Percentiles rank a stretch among this genome's conserved stretches.
Conservation (phyloP, 2,888 invertebrate genomes). For the Eupeodes latifasciatus region DNA sequence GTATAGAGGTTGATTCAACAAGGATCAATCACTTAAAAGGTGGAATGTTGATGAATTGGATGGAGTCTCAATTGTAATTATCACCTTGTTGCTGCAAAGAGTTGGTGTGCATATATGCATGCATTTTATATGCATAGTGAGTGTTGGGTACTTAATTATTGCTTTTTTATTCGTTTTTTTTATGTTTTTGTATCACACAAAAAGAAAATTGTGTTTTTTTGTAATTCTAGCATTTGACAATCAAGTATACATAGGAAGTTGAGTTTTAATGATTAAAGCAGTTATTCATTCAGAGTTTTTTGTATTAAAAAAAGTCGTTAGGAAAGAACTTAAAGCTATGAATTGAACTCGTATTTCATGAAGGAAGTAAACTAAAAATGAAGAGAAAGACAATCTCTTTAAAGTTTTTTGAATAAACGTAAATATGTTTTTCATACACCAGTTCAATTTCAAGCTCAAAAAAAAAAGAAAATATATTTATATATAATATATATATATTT, state of each 20-base stretch:
- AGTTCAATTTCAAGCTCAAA: no score
- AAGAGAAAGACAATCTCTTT: no score
- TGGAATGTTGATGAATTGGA: constrained; percentile 69
- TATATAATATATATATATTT: no score
- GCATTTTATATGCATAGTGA: neutral
- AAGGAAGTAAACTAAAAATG: no score
- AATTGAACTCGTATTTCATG: no score
- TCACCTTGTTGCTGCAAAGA: constrained; percentile 50
- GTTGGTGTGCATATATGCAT: neutral
- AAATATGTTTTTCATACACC: no score
- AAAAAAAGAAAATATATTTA: no score
- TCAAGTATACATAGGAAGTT: constrained; percentile 24
- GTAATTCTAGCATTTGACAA: neutral
- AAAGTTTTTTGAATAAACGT: no score
- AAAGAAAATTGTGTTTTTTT: neutral
- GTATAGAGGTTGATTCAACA: constrained; percentile 65
- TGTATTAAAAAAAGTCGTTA: neutral
- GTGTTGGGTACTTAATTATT: constrained; percentile 2
- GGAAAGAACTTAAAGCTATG: no score
- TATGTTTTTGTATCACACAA: neutral
- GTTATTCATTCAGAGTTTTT: neutral
- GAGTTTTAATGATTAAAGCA: neutral
- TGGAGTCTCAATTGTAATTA: constrained; percentile 61
- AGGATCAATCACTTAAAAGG: constrained; percentile 68
- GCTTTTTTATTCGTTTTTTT: neutral